phyloP scores from a whole-genome alignment of 2,797 vertebrate species.

The Enteromius trimaculatus region DNA sequence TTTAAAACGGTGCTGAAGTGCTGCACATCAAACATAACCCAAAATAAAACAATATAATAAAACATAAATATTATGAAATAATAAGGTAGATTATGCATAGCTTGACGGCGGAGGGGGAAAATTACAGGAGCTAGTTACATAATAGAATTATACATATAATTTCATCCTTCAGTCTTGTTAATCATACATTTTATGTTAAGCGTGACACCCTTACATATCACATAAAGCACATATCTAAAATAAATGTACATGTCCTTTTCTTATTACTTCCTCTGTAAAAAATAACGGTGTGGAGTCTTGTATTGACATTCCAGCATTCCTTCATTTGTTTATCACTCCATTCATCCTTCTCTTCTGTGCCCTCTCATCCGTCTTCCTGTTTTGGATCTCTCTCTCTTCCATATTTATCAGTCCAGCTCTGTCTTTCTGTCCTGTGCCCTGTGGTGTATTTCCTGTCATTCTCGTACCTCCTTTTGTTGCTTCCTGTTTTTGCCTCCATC shows the following conservation, averaged over 20 bases:
- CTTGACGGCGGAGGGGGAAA: neutral
- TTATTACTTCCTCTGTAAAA: neutral
- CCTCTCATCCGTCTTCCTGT: conserved; percentile 30
- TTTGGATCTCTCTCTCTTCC: conserved; percentile 8
- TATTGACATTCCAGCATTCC: conserved; percentile 21
- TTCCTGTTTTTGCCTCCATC: conserved; percentile 76
- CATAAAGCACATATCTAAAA: conserved; percentile 49
- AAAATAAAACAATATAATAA: neutral
- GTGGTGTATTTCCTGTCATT: conserved; percentile 76
- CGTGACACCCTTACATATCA: neutral
- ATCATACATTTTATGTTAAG: neutral
- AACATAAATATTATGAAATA: neutral
- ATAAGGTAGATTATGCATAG: neutral
- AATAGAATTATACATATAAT: neutral
- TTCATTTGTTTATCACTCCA: conserved; percentile 65
- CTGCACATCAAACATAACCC: neutral
- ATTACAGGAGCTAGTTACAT: neutral
- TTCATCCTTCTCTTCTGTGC: conserved; percentile 12
- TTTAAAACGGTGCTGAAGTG: neutral
- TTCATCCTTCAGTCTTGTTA: neutral
- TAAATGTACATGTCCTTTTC: neutral
- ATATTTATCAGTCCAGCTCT: conserved; percentile 30
- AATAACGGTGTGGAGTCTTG: neutral
- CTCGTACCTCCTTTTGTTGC: conserved; percentile 67
- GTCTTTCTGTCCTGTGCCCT: conserved; percentile 39